phyloP scores from a whole-genome alignment of 2,797 vertebrate genomes.

The Paratrypauchen microcephalus region DNA sequence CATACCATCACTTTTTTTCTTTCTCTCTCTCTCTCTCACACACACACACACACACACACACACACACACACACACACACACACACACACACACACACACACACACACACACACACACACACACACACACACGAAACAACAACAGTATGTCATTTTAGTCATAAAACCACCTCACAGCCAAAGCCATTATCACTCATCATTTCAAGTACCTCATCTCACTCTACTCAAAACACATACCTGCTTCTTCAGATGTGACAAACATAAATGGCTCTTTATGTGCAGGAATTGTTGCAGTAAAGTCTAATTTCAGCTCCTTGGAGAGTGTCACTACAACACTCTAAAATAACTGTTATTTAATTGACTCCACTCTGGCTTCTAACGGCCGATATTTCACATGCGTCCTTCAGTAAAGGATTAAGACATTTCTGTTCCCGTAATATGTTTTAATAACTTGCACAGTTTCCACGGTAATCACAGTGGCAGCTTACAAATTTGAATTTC shows the following conservation, averaged over 20 bases:
- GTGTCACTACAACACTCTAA: conserved; percentile 32
- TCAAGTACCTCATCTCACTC: not conserved
- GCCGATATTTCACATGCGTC: conserved; percentile 43
- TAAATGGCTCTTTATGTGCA: conserved; percentile 9
- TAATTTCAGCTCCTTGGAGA: conserved; percentile 15
- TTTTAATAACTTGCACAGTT: conserved; percentile 37
- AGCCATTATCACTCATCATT: not conserved
- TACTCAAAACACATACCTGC: conserved; percentile 13
- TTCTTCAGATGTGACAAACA: conserved; percentile 22
- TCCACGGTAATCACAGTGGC: conserved; percentile 16
- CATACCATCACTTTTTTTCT: too few relatives aligned
- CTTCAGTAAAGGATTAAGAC: conserved; percentile 37
- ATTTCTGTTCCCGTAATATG: conserved; percentile 57
- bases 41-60: not conserved
- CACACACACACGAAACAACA: not conserved
- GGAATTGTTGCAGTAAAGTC: conserved; percentile 30
- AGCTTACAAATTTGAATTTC: conserved; percentile 29
- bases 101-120: too few relatives aligned
- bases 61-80: not conserved
- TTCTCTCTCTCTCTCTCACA: too few relatives aligned
- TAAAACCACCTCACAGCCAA: not conserved
- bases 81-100: not conserved
- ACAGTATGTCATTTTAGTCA: not conserved
- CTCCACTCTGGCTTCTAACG: conserved; percentile 49
- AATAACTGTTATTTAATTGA: conserved; percentile 33